Evolutionary conservation across 2,797 vertebrate species (phyloP).

Genomic region (Synanceia verrucosa): DNA sequence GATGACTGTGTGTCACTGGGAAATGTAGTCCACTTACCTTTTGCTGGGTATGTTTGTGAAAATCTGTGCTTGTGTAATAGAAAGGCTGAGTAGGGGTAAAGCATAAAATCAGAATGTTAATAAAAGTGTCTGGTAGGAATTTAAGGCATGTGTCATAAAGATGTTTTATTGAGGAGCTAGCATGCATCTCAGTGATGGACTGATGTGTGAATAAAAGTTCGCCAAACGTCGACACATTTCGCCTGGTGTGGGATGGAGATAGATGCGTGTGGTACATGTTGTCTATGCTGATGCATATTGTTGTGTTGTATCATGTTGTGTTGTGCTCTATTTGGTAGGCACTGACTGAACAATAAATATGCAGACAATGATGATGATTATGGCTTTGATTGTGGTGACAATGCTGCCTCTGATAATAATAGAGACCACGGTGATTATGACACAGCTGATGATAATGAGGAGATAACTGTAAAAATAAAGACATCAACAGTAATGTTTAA

Average conservation of each 20-base stretch:
- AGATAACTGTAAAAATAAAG: slow-evolving; percentile 8
- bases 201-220: slow-evolving; percentile 53
- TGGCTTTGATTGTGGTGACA: slow-evolving; percentile 12
- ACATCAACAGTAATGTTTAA: background rate
- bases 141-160: slow-evolving; percentile 43
- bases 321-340: background rate
- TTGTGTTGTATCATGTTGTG: background rate
- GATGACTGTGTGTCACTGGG: background rate
- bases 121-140: slow-evolving; percentile 10
- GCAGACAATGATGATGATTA: slow-evolving; percentile 20
- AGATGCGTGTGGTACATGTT: background rate
- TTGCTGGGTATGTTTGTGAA: background rate
- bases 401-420: slow-evolving; percentile 5
- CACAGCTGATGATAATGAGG: slow-evolving; percentile 1
- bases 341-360: slow-evolving; percentile 15
- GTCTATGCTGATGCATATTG: background rate
- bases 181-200: slow-evolving; percentile 3
- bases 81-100: background rate
- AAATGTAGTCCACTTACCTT: background rate
- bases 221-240: slow-evolving; percentile 44
- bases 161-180: slow-evolving; percentile 26
- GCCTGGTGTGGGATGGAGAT: background rate
- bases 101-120: slow-evolving; percentile 2
- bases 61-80: background rate
- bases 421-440: background rate